Conservation (phyloP, 2,888 invertebrate species). For the Caenorhabditis afra region DNA sequence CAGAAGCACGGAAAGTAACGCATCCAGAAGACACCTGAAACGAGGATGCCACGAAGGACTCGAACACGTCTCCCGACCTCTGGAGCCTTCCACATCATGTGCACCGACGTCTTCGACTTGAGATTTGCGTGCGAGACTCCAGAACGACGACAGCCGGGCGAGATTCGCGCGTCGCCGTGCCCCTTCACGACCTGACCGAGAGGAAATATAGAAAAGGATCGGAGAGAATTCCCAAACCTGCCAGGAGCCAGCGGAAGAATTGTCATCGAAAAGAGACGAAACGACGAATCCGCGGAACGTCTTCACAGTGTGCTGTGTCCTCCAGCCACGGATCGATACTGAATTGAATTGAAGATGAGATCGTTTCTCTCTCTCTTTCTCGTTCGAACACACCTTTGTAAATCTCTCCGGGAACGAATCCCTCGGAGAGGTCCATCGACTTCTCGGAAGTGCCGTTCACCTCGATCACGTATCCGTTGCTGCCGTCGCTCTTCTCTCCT, state of each 20-base stretch:
- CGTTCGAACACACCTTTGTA: constrained; percentile 70
- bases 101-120: constrained; percentile 78
- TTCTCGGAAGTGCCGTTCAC: constrained; percentile 61
- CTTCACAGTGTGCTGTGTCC: constrained; percentile 80
- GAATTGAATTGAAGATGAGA: constrained; percentile 50
- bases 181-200: constrained; percentile 60
- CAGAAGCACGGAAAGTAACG: constrained; percentile 78
- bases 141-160: constrained; percentile 77
- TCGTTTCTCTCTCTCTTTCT: background rate
- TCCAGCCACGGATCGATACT: constrained; percentile 77
- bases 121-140: constrained; percentile 79
- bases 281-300: constrained; percentile 80
- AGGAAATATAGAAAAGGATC: too few relatives aligned
- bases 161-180: constrained; percentile 75
- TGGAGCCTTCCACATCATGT: constrained; percentile 78
- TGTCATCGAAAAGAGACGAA: constrained; percentile 72
- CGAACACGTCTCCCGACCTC: too few relatives aligned
- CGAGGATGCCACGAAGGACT: background rate
- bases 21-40: constrained; percentile 71
- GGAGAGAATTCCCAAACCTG: constrained; percentile 59
- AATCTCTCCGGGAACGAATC: constrained; percentile 76
- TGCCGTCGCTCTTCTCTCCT: constrained; percentile 71
- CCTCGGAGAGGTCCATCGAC: constrained; percentile 56
- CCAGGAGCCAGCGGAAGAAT: constrained; percentile 76
- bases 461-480: constrained; percentile 79